A percentile compares a stretch with the other conserved stretches of the same genome.
These are phyloP conservation scores for Lepidocyrtoides sp. DNA, from an alignment of 2,888 invertebrate species.

Conservation along the genomic window DNA sequence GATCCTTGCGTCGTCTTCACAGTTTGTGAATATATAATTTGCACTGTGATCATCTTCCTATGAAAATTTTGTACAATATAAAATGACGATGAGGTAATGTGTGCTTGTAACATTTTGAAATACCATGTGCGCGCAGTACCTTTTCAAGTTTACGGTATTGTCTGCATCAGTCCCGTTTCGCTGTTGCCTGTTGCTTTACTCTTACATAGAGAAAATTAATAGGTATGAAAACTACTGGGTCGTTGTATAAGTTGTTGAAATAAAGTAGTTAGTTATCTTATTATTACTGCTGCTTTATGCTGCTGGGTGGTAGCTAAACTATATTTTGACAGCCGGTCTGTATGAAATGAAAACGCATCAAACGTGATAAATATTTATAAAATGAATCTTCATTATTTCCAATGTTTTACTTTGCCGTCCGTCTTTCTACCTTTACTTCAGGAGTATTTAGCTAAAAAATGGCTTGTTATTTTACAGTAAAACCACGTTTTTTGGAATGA, in stretches of 20 bases:
- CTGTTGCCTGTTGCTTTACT: conserved; percentile 69
- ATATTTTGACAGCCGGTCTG: conserved; percentile 43
- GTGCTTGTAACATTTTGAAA: conserved; percentile 27
- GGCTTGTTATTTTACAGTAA: neutral
- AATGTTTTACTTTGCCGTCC: neutral
- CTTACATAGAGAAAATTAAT: neutral
- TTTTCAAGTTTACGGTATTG: conserved; percentile 65
- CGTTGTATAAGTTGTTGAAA: neutral
- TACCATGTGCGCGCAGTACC: conserved; percentile 42
- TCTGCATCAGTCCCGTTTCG: conserved; percentile 68
- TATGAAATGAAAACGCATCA: conserved; percentile 29
- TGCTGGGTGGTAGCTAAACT: conserved; percentile 42
- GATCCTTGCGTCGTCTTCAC: neutral
- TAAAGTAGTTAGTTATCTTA: neutral
- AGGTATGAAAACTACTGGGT: neutral
- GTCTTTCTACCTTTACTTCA: conserved; percentile 9
- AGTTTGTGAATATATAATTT: conserved; percentile 10
- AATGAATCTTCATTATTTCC: conserved; percentile 48
- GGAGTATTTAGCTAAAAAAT: neutral
- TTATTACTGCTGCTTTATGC: neutral
- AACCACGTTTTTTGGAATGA: neutral
- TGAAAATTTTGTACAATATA: neutral
- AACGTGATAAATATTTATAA: conserved; percentile 34
- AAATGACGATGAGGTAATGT: neutral
- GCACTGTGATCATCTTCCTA: neutral